A percentile compares a stretch with the other conserved stretches of the same genome.
phyloP scores from a whole-genome alignment of 1,140 invertebrate genomes.

The Helicoverpa armigera region DNA sequence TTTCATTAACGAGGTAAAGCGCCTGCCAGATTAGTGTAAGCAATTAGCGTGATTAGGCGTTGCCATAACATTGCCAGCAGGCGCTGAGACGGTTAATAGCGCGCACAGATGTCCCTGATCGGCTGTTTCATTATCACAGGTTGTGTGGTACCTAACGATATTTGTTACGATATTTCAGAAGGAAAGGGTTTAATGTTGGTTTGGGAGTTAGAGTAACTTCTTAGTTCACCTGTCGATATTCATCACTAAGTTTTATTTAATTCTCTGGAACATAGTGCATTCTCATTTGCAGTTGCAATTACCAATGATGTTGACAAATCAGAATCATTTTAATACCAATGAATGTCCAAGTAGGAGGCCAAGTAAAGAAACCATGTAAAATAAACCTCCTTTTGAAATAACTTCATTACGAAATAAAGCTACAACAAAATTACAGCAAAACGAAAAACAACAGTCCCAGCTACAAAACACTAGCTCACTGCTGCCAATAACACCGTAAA shows the following conservation, averaged over 20 bases:
- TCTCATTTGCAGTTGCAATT: too few species aligned
- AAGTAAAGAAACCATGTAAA: too few species aligned
- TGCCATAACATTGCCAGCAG: constrained; percentile 49
- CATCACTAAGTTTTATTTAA: too few species aligned
- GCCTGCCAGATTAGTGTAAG: constrained; percentile 54
- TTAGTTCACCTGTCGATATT: neutral
- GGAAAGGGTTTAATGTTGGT: neutral
- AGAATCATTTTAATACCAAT: too few species aligned
- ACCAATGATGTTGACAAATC: too few species aligned
- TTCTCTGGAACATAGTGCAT: too few species aligned
- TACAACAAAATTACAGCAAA: neutral
- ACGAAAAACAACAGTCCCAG: neutral
- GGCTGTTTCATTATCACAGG: constrained; percentile 50
- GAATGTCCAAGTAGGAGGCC: too few species aligned
- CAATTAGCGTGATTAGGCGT: constrained; percentile 58
- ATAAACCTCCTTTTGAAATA: too few species aligned
- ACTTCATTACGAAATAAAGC: neutral
- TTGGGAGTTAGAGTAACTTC: neutral
- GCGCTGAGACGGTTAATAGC: constrained; percentile 48
- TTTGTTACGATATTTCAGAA: constrained; percentile 32
- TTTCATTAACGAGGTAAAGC: constrained; percentile 42
- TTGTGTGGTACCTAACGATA: constrained; percentile 36
- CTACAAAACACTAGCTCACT: neutral
- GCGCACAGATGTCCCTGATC: constrained; percentile 49
- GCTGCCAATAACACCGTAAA: neutral